Evolutionary conservation across 2,888 invertebrate genomes (phyloP).

Genomic region (Idaea dimidiata): DNA sequence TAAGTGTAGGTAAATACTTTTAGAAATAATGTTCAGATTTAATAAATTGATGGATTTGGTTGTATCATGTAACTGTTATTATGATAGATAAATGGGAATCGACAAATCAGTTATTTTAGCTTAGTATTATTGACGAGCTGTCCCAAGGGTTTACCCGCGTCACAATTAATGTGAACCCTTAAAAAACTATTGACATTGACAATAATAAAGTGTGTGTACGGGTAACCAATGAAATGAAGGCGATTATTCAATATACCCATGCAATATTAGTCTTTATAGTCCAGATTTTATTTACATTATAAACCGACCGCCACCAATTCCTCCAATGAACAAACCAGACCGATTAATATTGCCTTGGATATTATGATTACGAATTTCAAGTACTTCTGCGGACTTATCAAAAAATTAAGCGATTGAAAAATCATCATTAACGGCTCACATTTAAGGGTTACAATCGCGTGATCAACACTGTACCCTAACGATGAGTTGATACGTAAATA

Average conservation of each 20-base stretch:
- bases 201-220: too few relatives aligned
- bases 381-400: slow-evolving; percentile 65
- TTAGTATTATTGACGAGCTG: too few relatives aligned
- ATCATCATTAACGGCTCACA: slow-evolving; percentile 54
- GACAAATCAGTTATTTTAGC: too few relatives aligned
- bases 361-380: slow-evolving; percentile 58
- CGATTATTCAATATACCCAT: slow-evolving; percentile 60
- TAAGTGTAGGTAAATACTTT: too few relatives aligned
- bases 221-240: slow-evolving; percentile 40
- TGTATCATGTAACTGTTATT: too few relatives aligned
- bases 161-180: too few relatives aligned
- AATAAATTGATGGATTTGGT: too few relatives aligned
- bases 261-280: slow-evolving; percentile 72
- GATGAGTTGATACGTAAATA: not conserved
- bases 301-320: slow-evolving; percentile 63
- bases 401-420: slow-evolving; percentile 58
- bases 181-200: too few relatives aligned
- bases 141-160: too few relatives aligned
- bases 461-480: slow-evolving; percentile 12
- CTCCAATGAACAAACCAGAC: slow-evolving; percentile 30
- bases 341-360: slow-evolving; percentile 75
- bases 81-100: too few relatives aligned
- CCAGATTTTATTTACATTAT: slow-evolving; percentile 43
- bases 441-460: slow-evolving; percentile 40
- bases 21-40: too few relatives aligned